Percentiles rank a stretch among this genome's conserved stretches.
These are phyloP conservation scores for Cephus nigrinus DNA, from an alignment of 2,888 invertebrate species.

Conservation along the genomic window DNA sequence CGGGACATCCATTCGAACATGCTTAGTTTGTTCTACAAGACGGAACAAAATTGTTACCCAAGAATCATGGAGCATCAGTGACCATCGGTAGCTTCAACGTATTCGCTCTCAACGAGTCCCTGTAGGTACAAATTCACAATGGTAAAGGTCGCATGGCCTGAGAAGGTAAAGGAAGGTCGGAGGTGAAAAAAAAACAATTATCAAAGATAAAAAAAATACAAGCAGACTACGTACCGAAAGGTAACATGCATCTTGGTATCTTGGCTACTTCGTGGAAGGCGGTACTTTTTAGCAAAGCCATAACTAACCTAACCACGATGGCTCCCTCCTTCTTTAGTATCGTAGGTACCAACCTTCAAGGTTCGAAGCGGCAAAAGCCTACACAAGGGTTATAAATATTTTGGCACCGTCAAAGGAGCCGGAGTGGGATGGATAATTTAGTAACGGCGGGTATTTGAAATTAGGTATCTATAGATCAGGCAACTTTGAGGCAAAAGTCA, in stretches of 20 bases:
- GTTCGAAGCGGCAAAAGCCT: slow-evolving; percentile 7
- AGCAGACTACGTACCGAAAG: background rate
- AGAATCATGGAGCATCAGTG: background rate
- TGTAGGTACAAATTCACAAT: background rate
- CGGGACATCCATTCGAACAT: background rate
- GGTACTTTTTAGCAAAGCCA: slow-evolving; percentile 44
- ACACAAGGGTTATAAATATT: slow-evolving; percentile 52
- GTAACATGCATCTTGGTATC: background rate
- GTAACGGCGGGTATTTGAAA: slow-evolving; percentile 32
- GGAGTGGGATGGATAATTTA: slow-evolving; percentile 54
- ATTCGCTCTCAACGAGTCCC: background rate
- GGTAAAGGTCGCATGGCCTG: background rate
- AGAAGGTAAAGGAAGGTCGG: background rate
- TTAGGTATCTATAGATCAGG: slow-evolving; percentile 22
- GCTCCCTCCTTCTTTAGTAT: slow-evolving; percentile 3
- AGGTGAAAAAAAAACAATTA: background rate
- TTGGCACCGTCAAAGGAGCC: slow-evolving; percentile 46
- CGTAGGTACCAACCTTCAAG: background rate
- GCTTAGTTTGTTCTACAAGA: background rate
- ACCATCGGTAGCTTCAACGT: background rate
- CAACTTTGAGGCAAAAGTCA: background rate
- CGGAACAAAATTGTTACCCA: background rate
- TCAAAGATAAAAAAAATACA: background rate
- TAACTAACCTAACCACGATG: slow-evolving; percentile 45
- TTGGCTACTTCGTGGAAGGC: slow-evolving; percentile 35